Base-by-base conservation (phyloP, 1,140 invertebrate genomes). In the Aricia agestis region DNA sequence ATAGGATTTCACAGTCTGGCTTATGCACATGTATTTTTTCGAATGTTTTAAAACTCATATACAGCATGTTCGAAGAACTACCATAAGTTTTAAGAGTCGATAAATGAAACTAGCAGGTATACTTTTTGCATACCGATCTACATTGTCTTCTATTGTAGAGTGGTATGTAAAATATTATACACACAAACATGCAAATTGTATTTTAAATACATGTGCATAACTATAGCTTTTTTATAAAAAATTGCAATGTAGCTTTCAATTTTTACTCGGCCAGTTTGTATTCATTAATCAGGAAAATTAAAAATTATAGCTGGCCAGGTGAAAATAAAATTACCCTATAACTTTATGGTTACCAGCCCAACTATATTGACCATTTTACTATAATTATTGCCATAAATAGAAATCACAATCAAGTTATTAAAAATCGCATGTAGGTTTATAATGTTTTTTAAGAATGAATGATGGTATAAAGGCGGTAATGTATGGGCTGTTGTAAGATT, bases 1-100 rank as follows among this genome's bases (percentile, higher is more conserved):
- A 77, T 59, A 67, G 42, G 71, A 78, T 52, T 52, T 52, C 45
- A 72, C 69, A 75, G 70, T 76, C 36, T 68, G 69, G 59, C 11
- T 11, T 63, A 11, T 63, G 59, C 59, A 63, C 59, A 63, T 17
- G 59, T 19, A n/a, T 19, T 52, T 25, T 25, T 25, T 13, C 13
- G 13, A 13, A 15, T 52, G 0, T 52, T 9, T 52, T 13, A 52
- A 4, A 52, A 52, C 2, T 0, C 1, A 52, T 13, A 52, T 13
- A 52, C 45, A 52, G 10, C 6, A 13, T 15, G 11, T 52, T 36
- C 6, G 36, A 36, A 36, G 9, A 36, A 36, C 36, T 36, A 36
- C 36, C 36, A 11, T 15, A 52, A 52, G 45, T 15, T 52, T 52
- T 9, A 15, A 52, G 45, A 13, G 45, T 11, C 45, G 11, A 52